A percentile compares a stretch with the other conserved stretches of the same genome.
phyloP scores from a whole-genome alignment of 2,113 vertebrate genomes.

The Psilopsiagon aurifrons region DNA sequence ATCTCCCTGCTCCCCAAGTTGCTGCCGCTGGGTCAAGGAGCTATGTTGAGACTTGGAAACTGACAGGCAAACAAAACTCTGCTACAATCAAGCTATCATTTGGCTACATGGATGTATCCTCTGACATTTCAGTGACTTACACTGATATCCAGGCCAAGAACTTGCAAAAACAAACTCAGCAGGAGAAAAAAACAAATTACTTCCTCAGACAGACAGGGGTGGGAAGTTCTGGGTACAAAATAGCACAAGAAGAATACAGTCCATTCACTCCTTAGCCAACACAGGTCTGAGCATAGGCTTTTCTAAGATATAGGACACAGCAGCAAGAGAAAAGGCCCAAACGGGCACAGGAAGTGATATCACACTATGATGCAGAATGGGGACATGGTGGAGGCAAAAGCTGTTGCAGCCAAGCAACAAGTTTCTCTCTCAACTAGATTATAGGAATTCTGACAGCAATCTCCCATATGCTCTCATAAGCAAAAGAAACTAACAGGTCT shows the following conservation, averaged over 20 bases:
- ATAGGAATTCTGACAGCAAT: accelerated
- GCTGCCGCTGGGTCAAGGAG: background rate
- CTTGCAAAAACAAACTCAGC: background rate
- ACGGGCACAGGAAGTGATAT: background rate
- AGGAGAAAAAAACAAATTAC: background rate
- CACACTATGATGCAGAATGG: background rate
- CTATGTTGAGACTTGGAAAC: background rate
- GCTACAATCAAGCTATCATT: background rate
- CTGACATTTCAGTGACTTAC: background rate
- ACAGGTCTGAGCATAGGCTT: background rate
- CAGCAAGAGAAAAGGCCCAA: background rate
- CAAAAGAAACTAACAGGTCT: background rate
- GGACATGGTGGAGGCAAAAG: accelerated
- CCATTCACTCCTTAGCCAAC: accelerated
- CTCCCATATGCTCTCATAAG: background rate
- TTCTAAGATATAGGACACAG: accelerated
- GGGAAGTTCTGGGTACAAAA: background rate
- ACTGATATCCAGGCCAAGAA: background rate
- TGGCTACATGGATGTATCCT: background rate
- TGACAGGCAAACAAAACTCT: background rate
- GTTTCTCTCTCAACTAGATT: background rate
- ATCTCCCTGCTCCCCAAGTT: background rate
- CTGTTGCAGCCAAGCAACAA: background rate
- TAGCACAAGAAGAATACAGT: accelerated
- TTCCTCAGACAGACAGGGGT: background rate